These are phyloP conservation scores for Chlorocebus sabaeus DNA, from an alignment of 2,113 vertebrate genomes.

Conservation along the genomic window DNA sequence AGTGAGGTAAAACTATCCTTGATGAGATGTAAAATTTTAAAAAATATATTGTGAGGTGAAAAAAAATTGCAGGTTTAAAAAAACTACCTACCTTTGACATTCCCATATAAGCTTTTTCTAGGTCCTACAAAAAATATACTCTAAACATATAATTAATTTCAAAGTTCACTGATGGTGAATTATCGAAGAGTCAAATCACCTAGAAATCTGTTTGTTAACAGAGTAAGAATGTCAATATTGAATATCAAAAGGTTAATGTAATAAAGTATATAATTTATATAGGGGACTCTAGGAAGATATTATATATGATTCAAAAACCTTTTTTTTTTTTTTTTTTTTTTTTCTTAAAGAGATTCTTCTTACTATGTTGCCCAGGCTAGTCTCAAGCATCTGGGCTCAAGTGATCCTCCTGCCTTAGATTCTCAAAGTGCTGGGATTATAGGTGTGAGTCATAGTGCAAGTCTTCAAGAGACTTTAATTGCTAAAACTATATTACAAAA, in stretches of 20 bases:
- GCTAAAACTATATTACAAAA: neutral
- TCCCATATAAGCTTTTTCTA: neutral
- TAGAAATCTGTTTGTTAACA: neutral
- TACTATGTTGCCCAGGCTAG: too few relatives aligned
- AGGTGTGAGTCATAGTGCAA: too few relatives aligned
- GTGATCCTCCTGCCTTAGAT: too few relatives aligned
- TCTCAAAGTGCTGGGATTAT: too few relatives aligned
- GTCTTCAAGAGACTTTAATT: neutral
- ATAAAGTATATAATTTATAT: neutral
- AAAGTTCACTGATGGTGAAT: neutral
- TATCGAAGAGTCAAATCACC: constrained; percentile 6
- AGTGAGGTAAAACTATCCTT: neutral
- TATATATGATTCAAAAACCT: neutral
- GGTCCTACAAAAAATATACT: neutral
- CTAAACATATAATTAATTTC: neutral
- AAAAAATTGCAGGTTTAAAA: neutral
- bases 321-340: too few relatives aligned
- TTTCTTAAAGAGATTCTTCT: too few relatives aligned
- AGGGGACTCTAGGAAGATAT: neutral
- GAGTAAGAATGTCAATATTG: neutral
- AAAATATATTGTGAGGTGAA: neutral
- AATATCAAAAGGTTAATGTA: neutral
- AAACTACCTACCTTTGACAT: neutral
- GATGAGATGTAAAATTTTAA: neutral
- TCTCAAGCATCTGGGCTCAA: too few relatives aligned